These are phyloP conservation scores for Falco peregrinus DNA, from an alignment of 2,797 vertebrate genomes.

Conservation along the genomic window DNA sequence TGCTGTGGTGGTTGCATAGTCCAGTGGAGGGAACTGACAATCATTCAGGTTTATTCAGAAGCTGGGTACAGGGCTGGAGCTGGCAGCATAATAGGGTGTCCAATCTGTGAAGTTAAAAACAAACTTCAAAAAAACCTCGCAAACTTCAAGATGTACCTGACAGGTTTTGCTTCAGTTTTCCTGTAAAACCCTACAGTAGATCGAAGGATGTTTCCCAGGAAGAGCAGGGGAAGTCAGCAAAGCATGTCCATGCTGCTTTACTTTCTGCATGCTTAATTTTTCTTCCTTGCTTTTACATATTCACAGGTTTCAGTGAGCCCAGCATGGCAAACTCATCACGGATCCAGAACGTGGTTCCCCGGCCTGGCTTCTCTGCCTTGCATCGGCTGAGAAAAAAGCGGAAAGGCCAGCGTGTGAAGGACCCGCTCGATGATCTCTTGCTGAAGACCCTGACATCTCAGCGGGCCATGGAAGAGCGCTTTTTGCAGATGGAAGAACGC, in stretches of 20 bases:
- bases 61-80: accelerated
- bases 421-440: slow-evolving; percentile 76
- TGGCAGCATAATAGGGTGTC: not conserved
- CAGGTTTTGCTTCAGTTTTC: not conserved
- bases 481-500: slow-evolving; percentile 82
- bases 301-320: slow-evolving; percentile 83
- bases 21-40: not conserved
- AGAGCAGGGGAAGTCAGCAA: not conserved
- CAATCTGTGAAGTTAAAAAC: not conserved
- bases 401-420: slow-evolving; percentile 68
- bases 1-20: accelerated
- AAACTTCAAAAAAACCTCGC: accelerated
- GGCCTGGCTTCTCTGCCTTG: slow-evolving; percentile 74
- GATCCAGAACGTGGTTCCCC: slow-evolving; percentile 66
- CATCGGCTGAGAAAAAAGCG: slow-evolving; percentile 79
- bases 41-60: not conserved
- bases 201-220: not conserved
- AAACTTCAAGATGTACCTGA: not conserved
- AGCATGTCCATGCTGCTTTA: accelerated
- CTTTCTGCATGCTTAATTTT: not conserved
- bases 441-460: slow-evolving; percentile 72
- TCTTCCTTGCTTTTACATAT: not conserved
- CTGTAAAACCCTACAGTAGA: not conserved
- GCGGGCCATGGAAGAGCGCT: slow-evolving; percentile 76
- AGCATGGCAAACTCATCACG: slow-evolving; percentile 71